phyloP scores from a whole-genome alignment of 2,113 vertebrate species.

The Cyprinodon brontotheroides region DNA sequence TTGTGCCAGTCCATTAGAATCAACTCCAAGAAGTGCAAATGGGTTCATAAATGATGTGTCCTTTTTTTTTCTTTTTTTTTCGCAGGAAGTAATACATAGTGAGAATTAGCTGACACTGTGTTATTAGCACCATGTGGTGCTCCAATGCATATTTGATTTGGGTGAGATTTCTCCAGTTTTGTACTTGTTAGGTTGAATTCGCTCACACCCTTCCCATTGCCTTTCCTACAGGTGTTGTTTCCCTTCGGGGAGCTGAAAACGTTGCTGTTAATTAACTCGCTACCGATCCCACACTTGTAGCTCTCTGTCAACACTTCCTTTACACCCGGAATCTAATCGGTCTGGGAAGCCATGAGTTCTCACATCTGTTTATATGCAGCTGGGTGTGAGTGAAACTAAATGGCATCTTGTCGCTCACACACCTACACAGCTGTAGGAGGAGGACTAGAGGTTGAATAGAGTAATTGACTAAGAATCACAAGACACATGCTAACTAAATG shows the following conservation, averaged over 20 bases:
- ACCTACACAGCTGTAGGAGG: constrained; percentile 15
- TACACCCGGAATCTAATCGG: constrained; percentile 61
- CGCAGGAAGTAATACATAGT: background rate
- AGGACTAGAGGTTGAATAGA: background rate
- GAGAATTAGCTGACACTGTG: constrained; percentile 13
- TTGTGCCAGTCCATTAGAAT: constrained; percentile 1
- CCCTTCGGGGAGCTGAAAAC: constrained; percentile 51
- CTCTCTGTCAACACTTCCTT: constrained; percentile 72
- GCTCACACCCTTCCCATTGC: constrained; percentile 8
- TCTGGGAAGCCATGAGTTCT: constrained; percentile 67
- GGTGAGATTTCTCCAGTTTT: constrained; percentile 27
- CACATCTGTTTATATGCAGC: constrained; percentile 25
- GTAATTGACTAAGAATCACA: background rate
- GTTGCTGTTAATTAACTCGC: constrained; percentile 66
- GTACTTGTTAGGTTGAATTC: constrained; percentile 45
- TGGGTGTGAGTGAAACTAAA: constrained; percentile 18
- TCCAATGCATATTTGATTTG: constrained; percentile 40
- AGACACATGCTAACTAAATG: background rate
- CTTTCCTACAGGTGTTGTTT: constrained; percentile 51
- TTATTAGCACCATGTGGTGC: constrained; percentile 19
- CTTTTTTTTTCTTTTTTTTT: background rate
- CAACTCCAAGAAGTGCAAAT: constrained; percentile 5
- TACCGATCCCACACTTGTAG: constrained; percentile 41
- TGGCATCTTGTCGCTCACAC: constrained; percentile 6
- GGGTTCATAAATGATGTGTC: background rate